phyloP scores from a whole-genome alignment of 1,140 invertebrate species.

The Halictus rubicundus region DNA sequence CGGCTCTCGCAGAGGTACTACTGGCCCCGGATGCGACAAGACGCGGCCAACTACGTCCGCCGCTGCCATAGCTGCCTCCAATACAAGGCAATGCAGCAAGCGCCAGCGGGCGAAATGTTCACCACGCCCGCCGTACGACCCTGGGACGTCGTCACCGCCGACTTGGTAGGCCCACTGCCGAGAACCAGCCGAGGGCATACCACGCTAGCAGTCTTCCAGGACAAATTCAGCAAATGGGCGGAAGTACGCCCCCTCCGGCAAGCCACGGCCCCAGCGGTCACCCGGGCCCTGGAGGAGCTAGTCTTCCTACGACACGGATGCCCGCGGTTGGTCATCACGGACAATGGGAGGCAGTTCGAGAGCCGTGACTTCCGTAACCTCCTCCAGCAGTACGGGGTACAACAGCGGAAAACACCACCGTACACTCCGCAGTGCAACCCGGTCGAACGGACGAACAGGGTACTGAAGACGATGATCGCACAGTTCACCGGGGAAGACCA shows the following conservation, averaged over 20 bases:
- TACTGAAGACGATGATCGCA: background rate
- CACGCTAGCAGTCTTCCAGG: background rate
- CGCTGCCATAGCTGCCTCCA: background rate
- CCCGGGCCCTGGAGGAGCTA: background rate
- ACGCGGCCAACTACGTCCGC: background rate
- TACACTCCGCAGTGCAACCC: background rate
- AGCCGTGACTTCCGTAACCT: background rate
- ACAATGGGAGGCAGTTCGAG: background rate
- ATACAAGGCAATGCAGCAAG: background rate
- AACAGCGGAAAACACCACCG: background rate
- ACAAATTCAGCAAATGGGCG: background rate
- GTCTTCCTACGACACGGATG: background rate
- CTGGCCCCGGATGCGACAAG: background rate
- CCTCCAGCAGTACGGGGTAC: background rate
- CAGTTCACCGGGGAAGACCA: background rate
- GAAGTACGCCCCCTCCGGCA: background rate
- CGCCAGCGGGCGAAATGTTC: background rate
- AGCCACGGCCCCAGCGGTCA: background rate
- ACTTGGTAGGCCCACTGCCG: background rate
- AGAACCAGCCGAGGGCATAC: background rate
- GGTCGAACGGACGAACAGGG: background rate
- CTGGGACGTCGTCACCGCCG: background rate
- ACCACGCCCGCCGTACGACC: background rate
- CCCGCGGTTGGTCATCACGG: background rate
- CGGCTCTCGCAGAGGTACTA: background rate